Evolutionary conservation across 2,888 invertebrate species (phyloP).

Genomic region (Sinopyrophorus schimmeli): DNA sequence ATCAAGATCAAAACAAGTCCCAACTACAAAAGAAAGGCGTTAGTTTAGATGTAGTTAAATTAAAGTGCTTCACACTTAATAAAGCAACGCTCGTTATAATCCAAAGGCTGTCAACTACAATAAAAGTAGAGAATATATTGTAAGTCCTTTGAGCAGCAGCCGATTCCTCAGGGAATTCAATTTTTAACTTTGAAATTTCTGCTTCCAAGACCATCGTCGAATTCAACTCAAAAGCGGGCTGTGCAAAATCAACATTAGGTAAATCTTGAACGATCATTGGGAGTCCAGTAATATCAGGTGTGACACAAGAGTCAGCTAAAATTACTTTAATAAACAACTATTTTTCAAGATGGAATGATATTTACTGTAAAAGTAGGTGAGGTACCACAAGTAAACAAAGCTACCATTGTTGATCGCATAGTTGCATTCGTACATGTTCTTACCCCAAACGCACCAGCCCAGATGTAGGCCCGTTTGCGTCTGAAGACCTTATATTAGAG

Average conservation of each 20-base stretch:
- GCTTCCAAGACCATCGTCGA: too few species aligned
- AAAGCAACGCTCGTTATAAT: constrained; percentile 42
- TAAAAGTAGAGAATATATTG: constrained; percentile 35
- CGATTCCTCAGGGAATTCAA: constrained; percentile 34
- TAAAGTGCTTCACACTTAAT: constrained; percentile 36
- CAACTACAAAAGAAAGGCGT: constrained; percentile 15
- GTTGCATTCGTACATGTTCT: constrained; percentile 39
- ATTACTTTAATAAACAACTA: too few species aligned
- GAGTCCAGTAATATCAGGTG: too few species aligned
- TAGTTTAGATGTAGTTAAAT: too few species aligned
- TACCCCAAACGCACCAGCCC: constrained; percentile 39
- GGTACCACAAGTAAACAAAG: constrained; percentile 40
- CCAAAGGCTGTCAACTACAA: constrained; percentile 43
- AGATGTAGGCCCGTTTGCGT: constrained; percentile 44
- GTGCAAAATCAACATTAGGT: too few species aligned
- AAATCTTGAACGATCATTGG: too few species aligned
- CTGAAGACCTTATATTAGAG: constrained; percentile 34
- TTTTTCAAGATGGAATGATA: too few species aligned
- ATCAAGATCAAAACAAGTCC: background rate
- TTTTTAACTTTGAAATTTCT: too few species aligned
- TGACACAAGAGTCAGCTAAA: too few species aligned
- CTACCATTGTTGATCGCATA: constrained; percentile 30
- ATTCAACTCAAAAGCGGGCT: too few species aligned
- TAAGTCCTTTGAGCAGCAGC: constrained; percentile 32
- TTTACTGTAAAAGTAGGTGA: constrained; percentile 50